These are phyloP conservation scores for Phengaris arion DNA, from an alignment of 2,888 invertebrate genomes.

Conservation along the genomic window DNA sequence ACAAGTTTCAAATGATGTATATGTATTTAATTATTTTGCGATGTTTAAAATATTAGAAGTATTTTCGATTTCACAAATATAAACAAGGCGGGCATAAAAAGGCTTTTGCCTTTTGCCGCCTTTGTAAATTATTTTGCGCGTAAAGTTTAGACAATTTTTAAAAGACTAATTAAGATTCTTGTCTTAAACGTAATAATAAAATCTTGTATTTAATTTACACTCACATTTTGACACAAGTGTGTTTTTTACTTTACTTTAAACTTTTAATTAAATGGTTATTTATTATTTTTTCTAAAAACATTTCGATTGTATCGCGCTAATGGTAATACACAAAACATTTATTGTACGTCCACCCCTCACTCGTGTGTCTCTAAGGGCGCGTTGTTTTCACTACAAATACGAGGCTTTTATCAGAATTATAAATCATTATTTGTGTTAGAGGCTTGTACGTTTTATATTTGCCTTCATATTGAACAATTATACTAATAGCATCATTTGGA, in stretches of 20 bases:
- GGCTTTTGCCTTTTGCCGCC: too few species aligned
- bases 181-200: background rate
- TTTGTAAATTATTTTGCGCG: too few species aligned
- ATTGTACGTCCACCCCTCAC: background rate
- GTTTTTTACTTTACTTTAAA: background rate
- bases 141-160: too few species aligned
- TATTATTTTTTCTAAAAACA: background rate
- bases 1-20: background rate
- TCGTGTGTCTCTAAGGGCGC: background rate
- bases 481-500: background rate
- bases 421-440: slow-evolving; percentile 10
- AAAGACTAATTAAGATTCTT: too few species aligned
- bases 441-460: slow-evolving; percentile 3
- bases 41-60: background rate
- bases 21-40: background rate
- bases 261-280: background rate
- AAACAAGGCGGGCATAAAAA: too few species aligned
- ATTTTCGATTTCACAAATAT: background rate
- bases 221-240: background rate
- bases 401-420: slow-evolving; percentile 18
- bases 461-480: background rate
- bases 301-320: background rate
- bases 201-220: background rate
- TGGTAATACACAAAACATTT: background rate
- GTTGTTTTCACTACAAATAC: slow-evolving; percentile 9